Percentiles rank a stretch among this genome's conserved stretches.
Evolutionary conservation across 2,888 invertebrate species (phyloP).

Genomic region (Platynereis dumerilii): DNA sequence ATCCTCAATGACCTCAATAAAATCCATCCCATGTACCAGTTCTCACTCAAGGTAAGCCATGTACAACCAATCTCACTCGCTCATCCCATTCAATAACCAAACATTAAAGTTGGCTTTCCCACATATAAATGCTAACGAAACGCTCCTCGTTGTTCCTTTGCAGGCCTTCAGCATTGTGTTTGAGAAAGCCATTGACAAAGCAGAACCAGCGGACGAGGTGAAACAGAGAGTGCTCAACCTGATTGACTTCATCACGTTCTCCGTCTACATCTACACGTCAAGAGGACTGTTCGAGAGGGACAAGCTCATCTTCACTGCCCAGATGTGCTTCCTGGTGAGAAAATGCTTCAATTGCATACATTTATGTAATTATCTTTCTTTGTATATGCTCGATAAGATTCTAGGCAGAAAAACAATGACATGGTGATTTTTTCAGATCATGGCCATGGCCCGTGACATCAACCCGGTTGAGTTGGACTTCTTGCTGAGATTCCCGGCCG

Average conservation of each 20-base stretch:
- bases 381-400: not conserved
- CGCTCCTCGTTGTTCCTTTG: not conserved
- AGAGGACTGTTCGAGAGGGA: slow-evolving; percentile 95
- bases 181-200: slow-evolving; percentile 91
- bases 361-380: not conserved
- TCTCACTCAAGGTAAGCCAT: slow-evolving; percentile 83
- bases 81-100: too few species aligned
- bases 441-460: slow-evolving; percentile 86
- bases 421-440: slow-evolving; percentile 70
- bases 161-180: slow-evolving; percentile 97
- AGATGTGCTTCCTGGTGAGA: slow-evolving; percentile 90
- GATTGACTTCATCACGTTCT: slow-evolving; percentile 92
- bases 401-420: slow-evolving; percentile 1
- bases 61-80: not conserved
- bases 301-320: slow-evolving; percentile 93
- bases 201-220: slow-evolving; percentile 82
- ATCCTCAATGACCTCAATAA: slow-evolving; percentile 94
- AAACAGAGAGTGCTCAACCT: slow-evolving; percentile 81
- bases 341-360: not conserved
- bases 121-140: too few species aligned
- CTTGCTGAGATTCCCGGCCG: slow-evolving; percentile 87
- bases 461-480: slow-evolving; percentile 87
- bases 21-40: slow-evolving; percentile 96
- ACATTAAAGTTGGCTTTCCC: too few species aligned
- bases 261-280: slow-evolving; percentile 93